phyloP scores from a whole-genome alignment of 2,797 vertebrate genomes.

The Danio albolineatus region DNA sequence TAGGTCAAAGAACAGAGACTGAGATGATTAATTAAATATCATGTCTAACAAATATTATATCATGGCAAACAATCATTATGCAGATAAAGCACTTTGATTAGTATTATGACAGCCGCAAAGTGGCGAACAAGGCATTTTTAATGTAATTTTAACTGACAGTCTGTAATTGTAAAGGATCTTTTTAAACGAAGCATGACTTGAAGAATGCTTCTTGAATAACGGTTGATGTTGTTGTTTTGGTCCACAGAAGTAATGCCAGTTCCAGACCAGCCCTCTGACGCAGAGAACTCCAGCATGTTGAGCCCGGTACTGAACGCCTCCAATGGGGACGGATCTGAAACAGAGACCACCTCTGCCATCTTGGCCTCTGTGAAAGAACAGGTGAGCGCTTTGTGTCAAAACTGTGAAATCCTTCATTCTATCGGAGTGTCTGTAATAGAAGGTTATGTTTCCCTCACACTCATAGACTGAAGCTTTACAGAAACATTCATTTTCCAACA shows the following conservation, averaged over 20 bases:
- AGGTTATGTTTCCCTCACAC: conserved; percentile 3
- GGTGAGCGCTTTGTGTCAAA: conserved; percentile 73
- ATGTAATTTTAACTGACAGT: conserved; percentile 8
- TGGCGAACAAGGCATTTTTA: background rate
- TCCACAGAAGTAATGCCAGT: conserved; percentile 91
- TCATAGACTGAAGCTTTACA: background rate
- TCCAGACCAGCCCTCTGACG: conserved; percentile 92
- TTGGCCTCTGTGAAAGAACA: conserved; percentile 98
- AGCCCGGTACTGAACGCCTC: conserved; percentile 94
- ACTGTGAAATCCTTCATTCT: background rate
- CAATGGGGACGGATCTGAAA: conserved; percentile 95
- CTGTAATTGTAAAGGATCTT: background rate
- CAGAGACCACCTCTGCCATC: conserved; percentile 97
- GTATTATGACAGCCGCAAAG: conserved; percentile 1
- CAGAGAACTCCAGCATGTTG: conserved; percentile 90
- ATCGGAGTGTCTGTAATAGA: background rate
- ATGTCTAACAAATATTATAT: conserved; percentile 33
- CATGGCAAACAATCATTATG: conserved; percentile 19
- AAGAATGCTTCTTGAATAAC: background rate
- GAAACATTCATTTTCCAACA: conserved; percentile 45
- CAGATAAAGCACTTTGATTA: conserved; percentile 27
- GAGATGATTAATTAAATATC: conserved; percentile 12
- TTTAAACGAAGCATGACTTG: conserved; percentile 22
- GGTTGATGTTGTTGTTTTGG: conserved; percentile 34
- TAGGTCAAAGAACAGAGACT: conserved; percentile 31